phyloP scores from a whole-genome alignment of 2,797 vertebrate genomes.

The Perodicticus potto region DNA sequence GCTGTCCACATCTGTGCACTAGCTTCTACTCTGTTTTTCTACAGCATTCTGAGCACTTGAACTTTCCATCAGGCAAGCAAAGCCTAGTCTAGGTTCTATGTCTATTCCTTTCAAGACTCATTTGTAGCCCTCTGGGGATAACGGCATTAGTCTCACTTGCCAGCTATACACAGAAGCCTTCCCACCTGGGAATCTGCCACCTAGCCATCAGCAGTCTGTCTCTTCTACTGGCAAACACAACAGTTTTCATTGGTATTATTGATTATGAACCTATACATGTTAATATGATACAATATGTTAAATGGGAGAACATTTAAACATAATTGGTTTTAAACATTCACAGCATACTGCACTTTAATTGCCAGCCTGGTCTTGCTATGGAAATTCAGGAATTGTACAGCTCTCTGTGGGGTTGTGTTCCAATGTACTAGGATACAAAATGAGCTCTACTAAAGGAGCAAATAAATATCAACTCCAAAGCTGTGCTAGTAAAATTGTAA shows the following conservation, averaged over 20 bases:
- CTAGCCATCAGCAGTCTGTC: background rate
- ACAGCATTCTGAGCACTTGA: background rate
- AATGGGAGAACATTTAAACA: background rate
- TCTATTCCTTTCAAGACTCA: background rate
- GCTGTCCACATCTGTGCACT: background rate
- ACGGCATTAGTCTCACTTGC: background rate
- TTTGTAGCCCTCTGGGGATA: background rate
- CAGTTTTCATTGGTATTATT: background rate
- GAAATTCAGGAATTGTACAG: background rate
- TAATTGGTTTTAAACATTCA: background rate
- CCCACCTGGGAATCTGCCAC: background rate
- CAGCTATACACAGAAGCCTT: background rate
- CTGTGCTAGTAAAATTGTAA: background rate
- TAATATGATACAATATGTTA: background rate
- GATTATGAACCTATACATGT: background rate
- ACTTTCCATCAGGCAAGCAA: background rate
- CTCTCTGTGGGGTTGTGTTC: background rate
- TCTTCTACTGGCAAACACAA: background rate
- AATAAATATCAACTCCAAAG: background rate
- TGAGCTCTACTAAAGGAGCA: background rate
- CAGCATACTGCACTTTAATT: background rate
- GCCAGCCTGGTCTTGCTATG: background rate
- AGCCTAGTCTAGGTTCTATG: background rate
- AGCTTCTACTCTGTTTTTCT: background rate
- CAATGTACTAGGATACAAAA: background rate